Base-by-base conservation (phyloP, 2,797 vertebrate species). In the Helarctos malayanus region DNA sequence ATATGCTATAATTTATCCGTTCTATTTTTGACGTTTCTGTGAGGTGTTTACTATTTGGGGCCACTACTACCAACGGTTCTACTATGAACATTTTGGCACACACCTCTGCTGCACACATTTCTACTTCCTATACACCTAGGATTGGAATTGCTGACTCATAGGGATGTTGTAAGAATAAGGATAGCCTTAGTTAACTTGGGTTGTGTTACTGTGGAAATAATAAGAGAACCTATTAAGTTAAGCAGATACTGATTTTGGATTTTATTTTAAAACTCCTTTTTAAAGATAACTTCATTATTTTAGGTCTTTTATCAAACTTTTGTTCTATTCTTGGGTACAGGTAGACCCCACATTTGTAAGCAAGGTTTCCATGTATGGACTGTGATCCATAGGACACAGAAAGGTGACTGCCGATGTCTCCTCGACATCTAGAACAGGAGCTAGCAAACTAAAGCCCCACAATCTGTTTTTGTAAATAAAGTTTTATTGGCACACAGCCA, bases 191-290 rank as follows among this genome's bases (percentile, higher is more conserved):
- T 54, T 89, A 52, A 59, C 85, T 78, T 84, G 35, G 85, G 61
- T 71, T 80, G 61, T 93, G n/a, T 95, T 83, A 83, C 68, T 68
- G 27, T 84, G n/a, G 89, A 89, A 78, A 89, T 47, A 88, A 59
- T 93, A 69, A 68, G 75, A 88, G 76, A 89, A 78, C 13, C 21
- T 69, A 32, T 65, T 49, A 35, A 68, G 35, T 78, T 89, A 59
- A 41, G 61, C 3, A 54, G 52, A n/a, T 59, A 38, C 27, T 29
- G 45, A n/a, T 91, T 83, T 79, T 23, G 16, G 29, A 68, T 93
- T 95, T 89, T 78, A 79, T 78, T 69, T 89, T 83, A 35, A 89
- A 69, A 78, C 63, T 79, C 16, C 29, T 89, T 89, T 59, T 38
- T 61, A 78, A 89, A 95, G 21, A 92, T 88, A 78, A 61, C 29